Evolutionary conservation across 2,797 vertebrate genomes (phyloP), one percentile per base, ranked within the genome.

Genomic region (Xiphophorus birchmanni): DNA sequence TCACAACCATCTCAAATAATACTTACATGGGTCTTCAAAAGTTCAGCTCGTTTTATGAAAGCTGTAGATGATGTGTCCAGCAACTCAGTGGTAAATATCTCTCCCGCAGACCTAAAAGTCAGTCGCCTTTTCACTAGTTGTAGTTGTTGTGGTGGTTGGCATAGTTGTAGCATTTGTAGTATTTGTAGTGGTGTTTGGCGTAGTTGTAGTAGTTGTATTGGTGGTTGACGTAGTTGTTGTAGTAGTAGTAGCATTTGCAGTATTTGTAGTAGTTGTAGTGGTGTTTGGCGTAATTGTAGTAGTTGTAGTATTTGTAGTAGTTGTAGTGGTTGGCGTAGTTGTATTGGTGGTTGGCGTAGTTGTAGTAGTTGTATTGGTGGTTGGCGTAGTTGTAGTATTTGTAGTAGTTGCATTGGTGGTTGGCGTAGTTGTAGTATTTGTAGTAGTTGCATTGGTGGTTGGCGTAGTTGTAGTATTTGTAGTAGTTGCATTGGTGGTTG

Each of bases 81-180:
- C n/a, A 95, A 79, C 12, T 75, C 87, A 9, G 0, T 7, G 4
- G 65, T 87, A 78, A 94, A 94, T 42, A 74, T 87, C 32, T 86
- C 85, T 37, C 72, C 73, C 17, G 67, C 77, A 37, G 86, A 81
- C 67, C 63, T 81, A 73, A 94, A 91, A 8, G 2, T 67, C 63
- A 83, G 6, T 26, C 7, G 5, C 2, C 5, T 52, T 17, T 10
- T 45, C 60, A n/a, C 40, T 12, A 2, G 52, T 40, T 44, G 58
- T 72, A 12, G 48, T 9, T 32, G 56, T 29, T 44, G 42, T 32
- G 8, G 23, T 52, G 35, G 29, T 74, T 23, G 29, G 7, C 1
- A 2, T 3, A 56, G 23, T 26, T 26, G 54, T n/a, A n/a, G n/a
- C n/a, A n/a, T n/a, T n/a, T n/a, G n/a, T 5, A 9, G 2, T n/a